Conservation (phyloP, 2,888 invertebrate genomes). For the Plagodis dolabraria region DNA sequence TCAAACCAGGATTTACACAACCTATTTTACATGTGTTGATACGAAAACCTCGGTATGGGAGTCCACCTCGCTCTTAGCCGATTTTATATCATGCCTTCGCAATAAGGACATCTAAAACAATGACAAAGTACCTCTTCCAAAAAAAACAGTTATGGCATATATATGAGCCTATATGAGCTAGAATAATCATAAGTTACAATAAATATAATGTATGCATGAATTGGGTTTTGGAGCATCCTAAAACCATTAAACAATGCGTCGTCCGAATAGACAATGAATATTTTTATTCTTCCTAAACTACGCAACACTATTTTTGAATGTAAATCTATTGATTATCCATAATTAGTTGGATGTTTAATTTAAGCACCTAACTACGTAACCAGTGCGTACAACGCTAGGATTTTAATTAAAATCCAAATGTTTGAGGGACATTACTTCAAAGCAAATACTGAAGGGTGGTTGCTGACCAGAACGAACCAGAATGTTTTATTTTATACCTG, state of each 20-base stretch:
- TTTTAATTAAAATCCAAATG: conserved; percentile 13
- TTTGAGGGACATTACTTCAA: conserved; percentile 1
- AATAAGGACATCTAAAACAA: too few species aligned
- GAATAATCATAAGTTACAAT: background rate
- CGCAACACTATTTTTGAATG: conserved; percentile 16
- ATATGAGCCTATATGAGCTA: conserved; percentile 2
- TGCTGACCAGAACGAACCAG: too few species aligned
- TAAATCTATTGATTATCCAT: conserved; percentile 21
- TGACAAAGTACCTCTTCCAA: too few species aligned
- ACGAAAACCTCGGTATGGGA: too few species aligned
- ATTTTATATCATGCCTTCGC: too few species aligned
- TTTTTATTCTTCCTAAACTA: conserved; percentile 12
- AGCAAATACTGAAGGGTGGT: too few species aligned
- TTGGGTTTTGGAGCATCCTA: conserved; percentile 15
- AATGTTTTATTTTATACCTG: too few species aligned
- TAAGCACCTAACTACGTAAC: background rate
- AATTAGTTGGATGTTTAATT: background rate
- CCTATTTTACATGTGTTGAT: too few species aligned
- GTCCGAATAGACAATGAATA: conserved; percentile 10
- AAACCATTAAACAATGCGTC: conserved; percentile 6
- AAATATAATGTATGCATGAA: background rate
- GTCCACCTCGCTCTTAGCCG: too few species aligned
- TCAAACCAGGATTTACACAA: too few species aligned
- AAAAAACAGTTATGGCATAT: background rate
- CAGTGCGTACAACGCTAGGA: conserved; percentile 7